These are phyloP conservation scores for Antigone vipio DNA, from an alignment of 2,113 vertebrate genomes.

Conservation along the genomic window DNA sequence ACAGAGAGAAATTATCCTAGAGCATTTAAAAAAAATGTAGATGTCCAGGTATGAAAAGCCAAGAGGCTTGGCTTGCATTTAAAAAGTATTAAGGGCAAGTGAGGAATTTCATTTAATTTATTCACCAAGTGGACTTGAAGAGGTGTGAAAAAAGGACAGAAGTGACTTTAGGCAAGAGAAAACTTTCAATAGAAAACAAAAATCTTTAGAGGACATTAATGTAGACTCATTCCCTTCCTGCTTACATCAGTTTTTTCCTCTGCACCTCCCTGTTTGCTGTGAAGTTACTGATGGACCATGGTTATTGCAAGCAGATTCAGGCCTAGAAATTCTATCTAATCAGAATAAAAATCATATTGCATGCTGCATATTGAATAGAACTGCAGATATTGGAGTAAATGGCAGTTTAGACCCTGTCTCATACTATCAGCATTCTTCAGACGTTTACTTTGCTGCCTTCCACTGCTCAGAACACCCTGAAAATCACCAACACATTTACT, in stretches of 20 bases:
- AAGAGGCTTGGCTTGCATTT: constrained; percentile 35
- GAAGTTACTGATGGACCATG: background rate
- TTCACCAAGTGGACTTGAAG: constrained; percentile 1
- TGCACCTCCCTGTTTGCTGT: background rate
- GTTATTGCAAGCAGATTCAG: background rate
- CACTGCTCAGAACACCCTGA: constrained; percentile 3
- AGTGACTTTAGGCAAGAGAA: background rate
- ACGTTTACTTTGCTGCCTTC: background rate
- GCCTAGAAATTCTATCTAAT: background rate
- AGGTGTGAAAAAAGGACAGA: background rate
- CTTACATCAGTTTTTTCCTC: background rate
- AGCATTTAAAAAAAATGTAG: background rate
- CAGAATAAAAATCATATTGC: background rate
- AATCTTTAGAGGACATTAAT: background rate
- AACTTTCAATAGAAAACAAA: background rate
- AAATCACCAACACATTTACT: constrained; percentile 1
- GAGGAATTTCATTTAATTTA: constrained; percentile 28
- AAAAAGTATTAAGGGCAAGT: background rate
- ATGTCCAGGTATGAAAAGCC: constrained; percentile 2
- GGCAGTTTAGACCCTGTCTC: background rate
- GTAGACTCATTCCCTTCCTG: background rate
- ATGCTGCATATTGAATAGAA: background rate
- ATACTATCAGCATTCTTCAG: background rate
- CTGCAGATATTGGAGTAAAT: background rate
- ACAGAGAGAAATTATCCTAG: background rate